phyloP scores from a whole-genome alignment of 1,140 invertebrate genomes.

The Pentalonia nigronervosa region DNA sequence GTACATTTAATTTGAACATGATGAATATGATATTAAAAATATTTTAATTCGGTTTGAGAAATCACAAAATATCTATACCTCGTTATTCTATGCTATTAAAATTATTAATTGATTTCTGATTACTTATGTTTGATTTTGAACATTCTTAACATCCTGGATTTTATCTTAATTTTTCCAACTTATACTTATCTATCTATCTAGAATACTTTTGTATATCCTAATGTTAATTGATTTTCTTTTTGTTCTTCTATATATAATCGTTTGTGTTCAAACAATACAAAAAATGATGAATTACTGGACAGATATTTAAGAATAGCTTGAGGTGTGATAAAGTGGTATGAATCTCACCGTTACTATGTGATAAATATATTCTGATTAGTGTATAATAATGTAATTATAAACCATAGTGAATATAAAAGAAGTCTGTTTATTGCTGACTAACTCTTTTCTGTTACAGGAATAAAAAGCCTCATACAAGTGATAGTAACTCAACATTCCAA shows the following conservation, averaged over 20 bases:
- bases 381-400: conserved; percentile 31
- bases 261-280: conserved; percentile 41
- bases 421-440: conserved; percentile 22
- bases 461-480: conserved; percentile 12
- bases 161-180: neutral
- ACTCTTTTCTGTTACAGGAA: conserved; percentile 48
- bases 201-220: neutral
- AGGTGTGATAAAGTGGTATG: conserved; percentile 44
- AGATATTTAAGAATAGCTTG: conserved; percentile 60
- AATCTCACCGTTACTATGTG: conserved; percentile 17
- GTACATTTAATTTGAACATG: conserved; percentile 15
- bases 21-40: conserved; percentile 28
- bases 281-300: conserved; percentile 59
- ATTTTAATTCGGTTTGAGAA: conserved; percentile 28
- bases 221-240: conserved; percentile 5
- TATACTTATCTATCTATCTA: neutral
- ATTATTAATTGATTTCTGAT: conserved; percentile 43
- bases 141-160: neutral
- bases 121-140: conserved; percentile 20
- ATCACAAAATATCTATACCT: neutral
- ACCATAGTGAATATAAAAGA: neutral
- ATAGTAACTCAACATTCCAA: conserved; percentile 49
- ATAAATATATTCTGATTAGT: conserved; percentile 52
- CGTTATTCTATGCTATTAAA: conserved; percentile 46
- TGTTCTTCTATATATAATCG: neutral